Evolutionary conservation across 2,888 invertebrate species (phyloP).

Genomic region (Acanthosepion lycidas): DNA sequence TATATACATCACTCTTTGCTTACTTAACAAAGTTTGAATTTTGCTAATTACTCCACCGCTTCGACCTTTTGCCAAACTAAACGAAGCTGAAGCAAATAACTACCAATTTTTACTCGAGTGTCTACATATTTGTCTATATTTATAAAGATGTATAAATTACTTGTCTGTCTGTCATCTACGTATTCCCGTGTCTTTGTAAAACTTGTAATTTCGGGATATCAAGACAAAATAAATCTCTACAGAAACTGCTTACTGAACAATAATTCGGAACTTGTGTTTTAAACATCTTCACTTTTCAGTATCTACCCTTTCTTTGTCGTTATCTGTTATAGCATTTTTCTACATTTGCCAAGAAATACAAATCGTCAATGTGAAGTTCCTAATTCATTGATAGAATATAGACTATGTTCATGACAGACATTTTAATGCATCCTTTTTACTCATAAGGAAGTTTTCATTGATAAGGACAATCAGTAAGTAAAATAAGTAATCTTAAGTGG

Average conservation of each 20-base stretch:
- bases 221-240: background rate
- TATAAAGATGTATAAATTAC: no score
- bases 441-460: background rate
- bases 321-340: background rate
- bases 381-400: background rate
- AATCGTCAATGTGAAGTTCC: background rate
- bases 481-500: constrained; percentile 25
- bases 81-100: no score
- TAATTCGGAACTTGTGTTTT: background rate
- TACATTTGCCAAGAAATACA: background rate
- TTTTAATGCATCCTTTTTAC: background rate
- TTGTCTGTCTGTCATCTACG: no score
- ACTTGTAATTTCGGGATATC: background rate
- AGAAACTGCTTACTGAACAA: background rate
- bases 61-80: no score
- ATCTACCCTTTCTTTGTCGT: background rate
- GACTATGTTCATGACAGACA: background rate
- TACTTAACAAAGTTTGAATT: no score
- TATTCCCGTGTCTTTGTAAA: no score
- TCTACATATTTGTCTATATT: no score
- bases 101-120: no score
- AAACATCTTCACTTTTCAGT: background rate
- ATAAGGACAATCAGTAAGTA: constrained; percentile 8
- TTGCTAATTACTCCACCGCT: no score
- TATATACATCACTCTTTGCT: no score